Percentiles rank a stretch among this genome's conserved stretches.
phyloP scores from a whole-genome alignment of 2,888 invertebrate genomes.

The Lagria hirta region DNA sequence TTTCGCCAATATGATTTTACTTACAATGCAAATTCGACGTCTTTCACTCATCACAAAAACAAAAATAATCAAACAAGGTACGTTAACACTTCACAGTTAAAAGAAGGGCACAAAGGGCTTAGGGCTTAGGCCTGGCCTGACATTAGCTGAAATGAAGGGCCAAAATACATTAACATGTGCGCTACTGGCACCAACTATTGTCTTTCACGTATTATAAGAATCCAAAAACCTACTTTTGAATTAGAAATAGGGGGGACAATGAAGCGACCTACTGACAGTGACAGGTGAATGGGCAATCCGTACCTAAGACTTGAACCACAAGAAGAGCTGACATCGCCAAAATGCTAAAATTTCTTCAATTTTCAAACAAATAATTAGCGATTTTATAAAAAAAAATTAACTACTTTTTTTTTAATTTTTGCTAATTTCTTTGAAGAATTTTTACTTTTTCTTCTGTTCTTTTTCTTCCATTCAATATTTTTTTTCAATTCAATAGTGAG shows the following conservation, averaged over 20 bases:
- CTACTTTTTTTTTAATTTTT: too few species aligned
- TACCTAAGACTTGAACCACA: constrained; percentile 12
- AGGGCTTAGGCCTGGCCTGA: constrained; percentile 10
- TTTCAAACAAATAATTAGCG: too few species aligned
- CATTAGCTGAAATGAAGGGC: constrained; percentile 21
- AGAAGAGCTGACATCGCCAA: constrained; percentile 5
- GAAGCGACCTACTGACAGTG: constrained; percentile 30
- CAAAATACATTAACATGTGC: constrained; percentile 24
- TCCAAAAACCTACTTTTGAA: constrained; percentile 29
- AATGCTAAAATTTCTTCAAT: constrained; percentile 9
- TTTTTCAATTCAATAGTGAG: too few species aligned
- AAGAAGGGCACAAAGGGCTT: too few species aligned
- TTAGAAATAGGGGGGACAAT: constrained; percentile 28
- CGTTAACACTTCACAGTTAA: too few species aligned
- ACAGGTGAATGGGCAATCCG: constrained; percentile 29
- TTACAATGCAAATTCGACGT: constrained; percentile 8
- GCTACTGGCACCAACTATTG: constrained; percentile 21
- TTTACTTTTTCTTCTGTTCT: too few species aligned
- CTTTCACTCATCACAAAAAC: constrained; percentile 15
- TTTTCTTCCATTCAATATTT: too few species aligned
- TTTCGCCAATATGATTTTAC: too few species aligned
- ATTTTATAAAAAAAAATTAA: too few species aligned
- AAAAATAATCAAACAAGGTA: constrained; percentile 2
- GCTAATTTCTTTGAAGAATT: too few species aligned
- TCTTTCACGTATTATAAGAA: constrained; percentile 29